A percentile compares a stretch with the other conserved stretches of the same genome.
phyloP scores from a whole-genome alignment of 1,140 invertebrate species.

The Battus philenor region DNA sequence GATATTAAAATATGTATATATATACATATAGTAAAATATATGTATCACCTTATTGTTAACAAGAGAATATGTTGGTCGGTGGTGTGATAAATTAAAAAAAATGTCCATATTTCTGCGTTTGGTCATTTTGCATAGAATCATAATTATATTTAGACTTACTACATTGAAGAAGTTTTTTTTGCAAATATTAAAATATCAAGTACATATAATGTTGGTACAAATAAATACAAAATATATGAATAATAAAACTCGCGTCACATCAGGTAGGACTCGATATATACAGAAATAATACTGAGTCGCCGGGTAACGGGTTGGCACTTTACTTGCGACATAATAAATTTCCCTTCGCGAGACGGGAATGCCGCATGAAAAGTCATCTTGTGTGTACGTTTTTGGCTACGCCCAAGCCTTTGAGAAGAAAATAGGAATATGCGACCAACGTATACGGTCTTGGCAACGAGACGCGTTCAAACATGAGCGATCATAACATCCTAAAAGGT shows the following conservation, averaged over 20 bases:
- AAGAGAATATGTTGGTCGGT: too few relatives aligned
- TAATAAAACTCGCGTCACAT: neutral
- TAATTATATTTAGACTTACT: too few relatives aligned
- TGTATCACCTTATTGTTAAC: too few relatives aligned
- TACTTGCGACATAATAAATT: slow-evolving; percentile 12
- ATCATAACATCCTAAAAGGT: slow-evolving; percentile 4
- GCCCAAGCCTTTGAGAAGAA: neutral
- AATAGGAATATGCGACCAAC: slow-evolving; percentile 1
- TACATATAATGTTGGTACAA: too few relatives aligned
- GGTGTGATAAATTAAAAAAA: too few relatives aligned
- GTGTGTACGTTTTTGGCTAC: slow-evolving; percentile 2
- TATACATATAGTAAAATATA: too few relatives aligned
- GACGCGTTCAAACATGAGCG: neutral
- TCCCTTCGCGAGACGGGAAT: slow-evolving; percentile 3
- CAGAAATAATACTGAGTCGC: slow-evolving; percentile 5
- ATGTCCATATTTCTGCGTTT: too few relatives aligned
- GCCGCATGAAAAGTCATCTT: slow-evolving; percentile 14
- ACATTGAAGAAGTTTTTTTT: too few relatives aligned
- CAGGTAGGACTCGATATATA: slow-evolving; percentile 11
- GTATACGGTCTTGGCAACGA: neutral
- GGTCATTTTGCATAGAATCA: too few relatives aligned
- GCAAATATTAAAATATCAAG: too few relatives aligned
- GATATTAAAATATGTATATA: too few relatives aligned
- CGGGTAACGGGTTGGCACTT: slow-evolving; percentile 8
- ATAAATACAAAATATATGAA: too few relatives aligned